Evolutionary conservation across 2,797 vertebrate species (phyloP).

Genomic region (Decapterus maruadsi): DNA sequence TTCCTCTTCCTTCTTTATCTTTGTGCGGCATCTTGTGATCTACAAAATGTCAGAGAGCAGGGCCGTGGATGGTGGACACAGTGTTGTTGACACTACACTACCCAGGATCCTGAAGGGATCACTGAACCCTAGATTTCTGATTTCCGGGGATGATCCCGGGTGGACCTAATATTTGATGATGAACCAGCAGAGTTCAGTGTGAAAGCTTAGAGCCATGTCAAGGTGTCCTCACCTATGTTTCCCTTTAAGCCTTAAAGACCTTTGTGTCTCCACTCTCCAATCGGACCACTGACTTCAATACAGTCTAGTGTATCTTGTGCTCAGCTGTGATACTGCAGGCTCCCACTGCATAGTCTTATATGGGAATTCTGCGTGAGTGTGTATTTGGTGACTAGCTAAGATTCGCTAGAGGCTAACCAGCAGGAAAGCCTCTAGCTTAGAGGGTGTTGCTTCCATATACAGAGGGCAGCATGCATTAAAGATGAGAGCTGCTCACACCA

Average conservation of each 20-base stretch:
- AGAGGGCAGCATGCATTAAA: conserved; percentile 73
- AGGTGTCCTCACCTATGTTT: background rate
- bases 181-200: background rate
- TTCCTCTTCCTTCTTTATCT: conserved; percentile 28
- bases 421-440: conserved; percentile 49
- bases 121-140: conserved; percentile 5
- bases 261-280: background rate
- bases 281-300: background rate
- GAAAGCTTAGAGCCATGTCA: background rate
- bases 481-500: conserved; percentile 64
- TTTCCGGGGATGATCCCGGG: background rate
- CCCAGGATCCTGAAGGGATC: background rate
- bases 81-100: background rate
- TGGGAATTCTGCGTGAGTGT: conserved; percentile 8
- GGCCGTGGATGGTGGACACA: background rate
- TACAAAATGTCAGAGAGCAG: background rate
- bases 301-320: background rate
- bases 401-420: conserved; percentile 46
- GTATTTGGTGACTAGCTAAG: conserved; percentile 21
- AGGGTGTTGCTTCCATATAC: conserved; percentile 60
- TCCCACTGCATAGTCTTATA: background rate
- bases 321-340: background rate
- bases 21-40: conserved; percentile 18
- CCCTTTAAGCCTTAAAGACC: background rate
- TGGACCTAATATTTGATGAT: background rate